Evolutionary conservation across 2,113 vertebrate genomes (phyloP), one percentile per base, ranked within the genome.

Genomic region (Sclerurus mexicanus): DNA sequence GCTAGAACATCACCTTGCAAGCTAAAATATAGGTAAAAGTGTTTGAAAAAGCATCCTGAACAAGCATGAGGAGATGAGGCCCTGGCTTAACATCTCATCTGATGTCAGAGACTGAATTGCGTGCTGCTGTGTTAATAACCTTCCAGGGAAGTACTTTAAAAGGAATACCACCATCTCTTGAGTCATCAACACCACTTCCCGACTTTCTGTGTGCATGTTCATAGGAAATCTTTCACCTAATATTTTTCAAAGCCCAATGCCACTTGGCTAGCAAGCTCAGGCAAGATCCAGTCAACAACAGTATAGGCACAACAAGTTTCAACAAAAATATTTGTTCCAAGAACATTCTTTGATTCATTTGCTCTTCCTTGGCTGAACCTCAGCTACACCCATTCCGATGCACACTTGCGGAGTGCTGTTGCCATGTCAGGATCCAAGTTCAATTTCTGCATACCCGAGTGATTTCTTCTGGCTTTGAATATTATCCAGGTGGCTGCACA

Each of bases 171-270:
- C 67, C 79, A 49, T 77, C 76, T 93, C 80, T 76, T 96, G 92
- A 95, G 58, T 94, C 90, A 97, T 88, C 86, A 92, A 28, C 85
- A 94, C 87, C 49, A 86, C 73, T 96, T 97, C 90, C 96, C 92
- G 88, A 30, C 64, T 90, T 92, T 84, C 69, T 92, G 77, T 77
- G 64, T 79, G 64, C 52, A 89, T 86, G 89, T 87, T 89, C 87
- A 60, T 86, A 94, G 93, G 96, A 95, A 96, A 96, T 91, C 92
- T 95, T 96, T 90, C 35, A 95, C 95, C 92, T 91, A 28, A 27
- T 55, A 75, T 78, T 92, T 92, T 90, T 89, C 88, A 92, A 96
- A 94, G 69, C 83, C 74, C 59, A 95, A 50, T 92, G 60, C 73
- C n/a, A 58, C 60, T 94, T 94, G 77, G 92, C 96, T 72, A 76